These are phyloP conservation scores for Meteorus cinctellus DNA, from an alignment of 2,888 invertebrate genomes.

Conservation along the genomic window DNA sequence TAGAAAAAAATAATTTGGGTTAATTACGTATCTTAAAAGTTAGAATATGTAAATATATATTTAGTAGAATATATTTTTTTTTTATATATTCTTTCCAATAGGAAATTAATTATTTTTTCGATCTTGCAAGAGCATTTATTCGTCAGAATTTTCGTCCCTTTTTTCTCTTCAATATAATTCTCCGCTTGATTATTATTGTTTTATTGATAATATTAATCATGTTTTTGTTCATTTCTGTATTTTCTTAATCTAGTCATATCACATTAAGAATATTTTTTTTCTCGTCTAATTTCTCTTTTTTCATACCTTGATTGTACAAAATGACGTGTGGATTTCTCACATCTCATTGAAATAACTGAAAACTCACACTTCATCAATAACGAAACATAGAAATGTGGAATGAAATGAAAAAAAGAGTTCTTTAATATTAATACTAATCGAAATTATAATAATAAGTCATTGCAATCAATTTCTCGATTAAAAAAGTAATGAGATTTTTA, in stretches of 20 bases:
- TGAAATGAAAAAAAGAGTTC: no score
- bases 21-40: background rate
- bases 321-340: background rate
- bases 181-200: background rate
- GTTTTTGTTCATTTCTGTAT: constrained; percentile 14
- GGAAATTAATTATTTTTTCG: background rate
- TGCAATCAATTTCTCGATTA: no score
- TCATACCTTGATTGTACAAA: background rate
- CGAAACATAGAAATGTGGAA: no score
- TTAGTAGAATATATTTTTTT: constrained; percentile 8
- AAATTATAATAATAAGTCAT: no score
- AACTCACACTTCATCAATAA: background rate
- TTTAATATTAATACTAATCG: no score
- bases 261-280: constrained; percentile 15
- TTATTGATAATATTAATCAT: background rate
- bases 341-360: background rate
- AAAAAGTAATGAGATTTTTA: background rate
- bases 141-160: background rate
- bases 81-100: background rate
- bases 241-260: constrained; percentile 33
- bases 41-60: background rate
- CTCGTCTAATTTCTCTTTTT: background rate
- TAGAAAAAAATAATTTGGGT: no score
- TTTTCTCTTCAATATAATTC: background rate
- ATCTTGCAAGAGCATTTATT: background rate